phyloP scores from a whole-genome alignment of 53 echinoderm and acorn worm species.

The Luidia sarsii region DNA sequence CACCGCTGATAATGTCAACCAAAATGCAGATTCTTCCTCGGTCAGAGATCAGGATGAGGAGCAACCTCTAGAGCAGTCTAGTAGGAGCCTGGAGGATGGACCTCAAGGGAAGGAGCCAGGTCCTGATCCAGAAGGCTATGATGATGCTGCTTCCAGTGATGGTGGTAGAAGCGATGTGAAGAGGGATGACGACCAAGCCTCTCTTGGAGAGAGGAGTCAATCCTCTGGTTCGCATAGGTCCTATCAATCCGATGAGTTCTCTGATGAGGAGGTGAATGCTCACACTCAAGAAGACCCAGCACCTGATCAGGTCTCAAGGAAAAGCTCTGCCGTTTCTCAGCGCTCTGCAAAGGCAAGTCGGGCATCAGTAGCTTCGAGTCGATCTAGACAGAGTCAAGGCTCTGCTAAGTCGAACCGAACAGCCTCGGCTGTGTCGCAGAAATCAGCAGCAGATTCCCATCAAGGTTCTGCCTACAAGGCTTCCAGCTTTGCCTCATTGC shows the following conservation, averaged over 20 bases:
- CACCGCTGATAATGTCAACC: conserved; percentile 55
- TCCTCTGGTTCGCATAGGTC: conserved; percentile 34
- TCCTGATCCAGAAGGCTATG: conserved; percentile 1
- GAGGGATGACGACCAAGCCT: conserved; percentile 27
- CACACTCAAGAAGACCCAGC: conserved; percentile 22
- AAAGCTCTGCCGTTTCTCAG: conserved; percentile 43
- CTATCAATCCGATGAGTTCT: conserved; percentile 13
- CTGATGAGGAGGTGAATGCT: conserved; percentile 10
- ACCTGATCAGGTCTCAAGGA: conserved; percentile 30
- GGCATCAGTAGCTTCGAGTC: conserved; percentile 4
- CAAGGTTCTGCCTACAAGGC: conserved; percentile 29
- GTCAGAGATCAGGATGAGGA: background rate
- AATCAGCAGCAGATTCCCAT: conserved; percentile 16
- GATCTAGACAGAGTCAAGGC: conserved; percentile 26
- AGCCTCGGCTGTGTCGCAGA: conserved; percentile 32
- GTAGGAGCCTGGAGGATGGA: background rate
- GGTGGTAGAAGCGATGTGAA: conserved; percentile 32
- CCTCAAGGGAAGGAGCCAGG: background rate
- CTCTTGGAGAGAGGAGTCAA: conserved; percentile 21
- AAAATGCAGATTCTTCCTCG: conserved; percentile 69
- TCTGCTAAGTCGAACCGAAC: conserved; percentile 26
- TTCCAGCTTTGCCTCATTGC: conserved; percentile 40
- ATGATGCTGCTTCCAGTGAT: conserved; percentile 38
- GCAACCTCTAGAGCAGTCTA: background rate
- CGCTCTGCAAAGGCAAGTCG: background rate